These are phyloP conservation scores for Hartigia nigra DNA, from an alignment of 2,888 invertebrate species.

Conservation along the genomic window DNA sequence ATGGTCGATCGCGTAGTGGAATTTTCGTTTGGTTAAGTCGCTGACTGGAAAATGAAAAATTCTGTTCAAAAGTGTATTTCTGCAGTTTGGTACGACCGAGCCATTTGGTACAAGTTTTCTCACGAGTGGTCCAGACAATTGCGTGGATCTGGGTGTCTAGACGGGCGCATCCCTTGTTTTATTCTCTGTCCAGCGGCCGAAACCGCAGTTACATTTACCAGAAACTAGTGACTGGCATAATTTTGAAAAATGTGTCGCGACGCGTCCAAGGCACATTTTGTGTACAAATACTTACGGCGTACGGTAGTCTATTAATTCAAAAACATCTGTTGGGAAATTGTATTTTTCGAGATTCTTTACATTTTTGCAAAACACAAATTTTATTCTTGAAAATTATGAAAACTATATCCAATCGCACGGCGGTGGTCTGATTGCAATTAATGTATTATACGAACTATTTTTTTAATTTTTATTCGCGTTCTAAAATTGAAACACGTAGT, in stretches of 20 bases:
- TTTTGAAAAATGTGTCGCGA: neutral
- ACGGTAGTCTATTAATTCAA: neutral
- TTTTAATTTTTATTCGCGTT: slow-evolving; percentile 45
- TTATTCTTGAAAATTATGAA: slow-evolving; percentile 7
- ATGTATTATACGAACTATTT: slow-evolving; percentile 38
- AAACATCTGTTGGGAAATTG: neutral
- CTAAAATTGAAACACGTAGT: slow-evolving; percentile 47
- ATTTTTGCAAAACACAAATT: neutral
- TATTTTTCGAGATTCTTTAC: neutral
- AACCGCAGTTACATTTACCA: slow-evolving; percentile 44
- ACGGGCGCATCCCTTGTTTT: slow-evolving; percentile 49
- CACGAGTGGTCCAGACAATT: slow-evolving; percentile 57
- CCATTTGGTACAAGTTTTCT: slow-evolving; percentile 37
- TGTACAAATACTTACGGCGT: neutral
- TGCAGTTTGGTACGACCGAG: slow-evolving; percentile 28
- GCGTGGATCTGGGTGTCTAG: slow-evolving; percentile 62
- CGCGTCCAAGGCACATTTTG: neutral
- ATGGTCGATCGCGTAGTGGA: neutral
- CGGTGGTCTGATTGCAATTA: slow-evolving; percentile 28
- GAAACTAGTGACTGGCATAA: slow-evolving; percentile 32
- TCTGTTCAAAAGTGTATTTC: slow-evolving; percentile 29
- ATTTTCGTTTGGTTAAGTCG: too few species aligned
- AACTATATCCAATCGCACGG: neutral
- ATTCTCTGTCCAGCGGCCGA: slow-evolving; percentile 26
- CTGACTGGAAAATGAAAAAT: slow-evolving; percentile 21